Conservation (phyloP, 1,140 invertebrate genomes). For the Pseudoatta argentina region DNA sequence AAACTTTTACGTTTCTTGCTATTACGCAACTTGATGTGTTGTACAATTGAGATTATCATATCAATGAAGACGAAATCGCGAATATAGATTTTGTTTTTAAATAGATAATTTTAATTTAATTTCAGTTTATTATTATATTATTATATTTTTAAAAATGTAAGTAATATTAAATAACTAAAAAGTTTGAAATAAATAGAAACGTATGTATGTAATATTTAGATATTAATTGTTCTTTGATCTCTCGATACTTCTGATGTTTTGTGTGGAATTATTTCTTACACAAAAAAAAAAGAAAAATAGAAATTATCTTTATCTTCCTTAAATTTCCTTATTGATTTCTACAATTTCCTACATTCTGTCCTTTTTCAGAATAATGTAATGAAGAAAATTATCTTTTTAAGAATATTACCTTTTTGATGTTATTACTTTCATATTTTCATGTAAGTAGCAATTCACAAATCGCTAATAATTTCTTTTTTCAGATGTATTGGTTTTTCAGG, state of each 20-base stretch:
- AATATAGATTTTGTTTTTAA: background rate
- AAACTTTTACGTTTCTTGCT: background rate
- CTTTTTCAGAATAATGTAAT: background rate
- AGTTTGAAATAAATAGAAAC: background rate
- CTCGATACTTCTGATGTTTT: background rate
- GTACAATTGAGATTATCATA: background rate
- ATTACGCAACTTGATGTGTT: background rate
- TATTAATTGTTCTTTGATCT: background rate
- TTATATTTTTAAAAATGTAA: background rate
- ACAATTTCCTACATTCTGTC: no score
- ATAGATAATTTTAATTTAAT: background rate
- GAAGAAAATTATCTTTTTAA: background rate
- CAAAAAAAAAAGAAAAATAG: background rate
- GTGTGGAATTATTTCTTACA: background rate
- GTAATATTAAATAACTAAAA: background rate
- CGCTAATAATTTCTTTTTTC: constrained; percentile 11
- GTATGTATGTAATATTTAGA: background rate
- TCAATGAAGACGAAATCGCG: background rate
- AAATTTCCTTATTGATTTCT: background rate
- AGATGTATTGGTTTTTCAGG: background rate
- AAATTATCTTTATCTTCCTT: background rate
- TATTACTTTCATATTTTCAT: background rate
- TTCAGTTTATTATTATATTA: background rate
- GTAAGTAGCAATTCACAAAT: background rate
- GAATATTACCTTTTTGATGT: background rate